A percentile compares a stretch with the other conserved stretches of the same genome.
phyloP scores from a whole-genome alignment of 1,140 invertebrate genomes.

The Drosophila parvula region DNA sequence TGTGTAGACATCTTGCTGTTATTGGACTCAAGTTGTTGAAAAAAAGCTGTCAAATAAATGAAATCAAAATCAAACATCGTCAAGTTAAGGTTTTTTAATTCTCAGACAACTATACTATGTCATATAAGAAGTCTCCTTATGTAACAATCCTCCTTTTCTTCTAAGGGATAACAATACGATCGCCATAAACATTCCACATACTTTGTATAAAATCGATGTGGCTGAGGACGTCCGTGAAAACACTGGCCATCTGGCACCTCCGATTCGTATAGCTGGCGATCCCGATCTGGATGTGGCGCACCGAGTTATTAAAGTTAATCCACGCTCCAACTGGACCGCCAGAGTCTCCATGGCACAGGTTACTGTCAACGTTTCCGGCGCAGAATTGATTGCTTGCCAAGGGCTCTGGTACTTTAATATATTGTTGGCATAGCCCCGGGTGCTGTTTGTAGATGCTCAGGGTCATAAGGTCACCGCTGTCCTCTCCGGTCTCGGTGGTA shows the following conservation, averaged over 20 bases:
- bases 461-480: background rate
- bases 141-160: too few relatives aligned
- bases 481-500: background rate
- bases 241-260: background rate
- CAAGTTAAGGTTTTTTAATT: too few relatives aligned
- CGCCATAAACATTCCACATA: background rate
- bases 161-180: too few relatives aligned
- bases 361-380: too few relatives aligned
- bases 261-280: slow-evolving; percentile 8
- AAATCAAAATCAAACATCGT: too few relatives aligned
- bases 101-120: too few relatives aligned
- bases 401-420: background rate
- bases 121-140: too few relatives aligned
- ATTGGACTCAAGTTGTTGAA: too few relatives aligned
- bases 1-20: too few relatives aligned
- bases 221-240: background rate
- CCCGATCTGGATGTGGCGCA: slow-evolving; percentile 2
- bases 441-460: background rate
- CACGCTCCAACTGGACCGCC: background rate
- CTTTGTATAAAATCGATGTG: background rate
- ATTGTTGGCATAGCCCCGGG: background rate
- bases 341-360: background rate
- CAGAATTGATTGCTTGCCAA: slow-evolving; percentile 1
- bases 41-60: too few relatives aligned
- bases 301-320: background rate